Evolutionary conservation across 2,797 vertebrate genomes (phyloP).

Genomic region (Dermochelys coriacea): DNA sequence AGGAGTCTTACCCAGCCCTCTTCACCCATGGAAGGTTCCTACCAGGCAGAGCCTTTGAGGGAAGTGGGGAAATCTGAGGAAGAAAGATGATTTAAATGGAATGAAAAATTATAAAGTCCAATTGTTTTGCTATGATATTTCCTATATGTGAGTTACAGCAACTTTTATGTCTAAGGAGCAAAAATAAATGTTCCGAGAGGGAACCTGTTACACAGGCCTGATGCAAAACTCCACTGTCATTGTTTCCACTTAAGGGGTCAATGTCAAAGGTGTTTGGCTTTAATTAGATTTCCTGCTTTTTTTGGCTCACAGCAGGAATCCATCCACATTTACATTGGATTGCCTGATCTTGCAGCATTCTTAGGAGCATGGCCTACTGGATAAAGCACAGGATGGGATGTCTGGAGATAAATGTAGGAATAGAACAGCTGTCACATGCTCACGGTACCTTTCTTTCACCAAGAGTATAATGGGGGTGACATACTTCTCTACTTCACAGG

Average conservation of each 20-base stretch:
- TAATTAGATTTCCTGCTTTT: neutral
- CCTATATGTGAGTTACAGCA: neutral
- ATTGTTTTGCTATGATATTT: neutral
- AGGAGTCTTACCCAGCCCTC: neutral
- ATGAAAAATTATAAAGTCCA: neutral
- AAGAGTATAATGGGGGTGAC: neutral
- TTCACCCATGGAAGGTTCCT: rapidly evolving
- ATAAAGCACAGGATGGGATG: neutral
- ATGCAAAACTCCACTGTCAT: neutral
- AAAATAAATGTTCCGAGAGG: neutral
- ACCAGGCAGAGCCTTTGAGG: neutral
- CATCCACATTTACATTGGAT: neutral
- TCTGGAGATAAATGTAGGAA: no score
- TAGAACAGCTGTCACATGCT: neutral
- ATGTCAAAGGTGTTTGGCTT: neutral
- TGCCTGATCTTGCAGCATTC: neutral
- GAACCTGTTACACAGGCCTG: neutral
- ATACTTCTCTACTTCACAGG: neutral
- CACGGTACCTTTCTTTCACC: neutral
- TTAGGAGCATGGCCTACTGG: neutral
- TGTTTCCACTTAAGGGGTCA: neutral
- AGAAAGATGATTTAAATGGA: neutral
- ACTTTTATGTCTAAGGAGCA: neutral
- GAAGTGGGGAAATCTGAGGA: neutral
- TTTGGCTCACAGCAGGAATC: rapidly evolving